phyloP scores from a whole-genome alignment of 2,888 invertebrate species.

The Nemoura dubitans region DNA sequence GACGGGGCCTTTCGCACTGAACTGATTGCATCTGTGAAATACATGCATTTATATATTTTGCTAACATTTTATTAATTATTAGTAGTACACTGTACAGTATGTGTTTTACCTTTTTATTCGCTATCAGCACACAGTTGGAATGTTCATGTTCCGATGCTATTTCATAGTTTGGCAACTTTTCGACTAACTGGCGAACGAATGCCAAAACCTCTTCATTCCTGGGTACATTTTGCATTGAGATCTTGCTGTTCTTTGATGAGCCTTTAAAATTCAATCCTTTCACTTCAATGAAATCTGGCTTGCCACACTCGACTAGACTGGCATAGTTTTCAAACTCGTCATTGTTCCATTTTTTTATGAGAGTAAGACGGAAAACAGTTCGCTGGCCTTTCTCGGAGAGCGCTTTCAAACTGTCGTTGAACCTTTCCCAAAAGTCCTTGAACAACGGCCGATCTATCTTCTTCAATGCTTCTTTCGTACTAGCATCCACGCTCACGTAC shows the following conservation, averaged over 20 bases:
- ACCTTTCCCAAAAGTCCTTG: constrained; percentile 67
- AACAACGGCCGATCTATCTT: constrained; percentile 68
- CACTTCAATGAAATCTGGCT: constrained; percentile 69
- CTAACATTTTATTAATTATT: no score
- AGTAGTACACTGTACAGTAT: no score
- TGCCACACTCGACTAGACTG: constrained; percentile 62
- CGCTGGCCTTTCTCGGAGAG: constrained; percentile 65
- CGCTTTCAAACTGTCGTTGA: constrained; percentile 63
- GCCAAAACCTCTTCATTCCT: constrained; percentile 67
- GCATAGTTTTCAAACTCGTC: constrained; percentile 66
- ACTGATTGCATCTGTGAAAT: no score
- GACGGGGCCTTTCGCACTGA: no score
- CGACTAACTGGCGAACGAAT: constrained; percentile 62
- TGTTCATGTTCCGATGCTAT: constrained; percentile 68
- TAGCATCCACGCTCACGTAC: constrained; percentile 68
- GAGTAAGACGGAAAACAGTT: constrained; percentile 67
- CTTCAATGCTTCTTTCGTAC: constrained; percentile 65
- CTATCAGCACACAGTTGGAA: constrained; percentile 67
- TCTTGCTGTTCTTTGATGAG: constrained; percentile 61
- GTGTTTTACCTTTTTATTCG: constrained; percentile 64
- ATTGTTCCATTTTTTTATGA: constrained; percentile 67
- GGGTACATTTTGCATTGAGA: constrained; percentile 69
- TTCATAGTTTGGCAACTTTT: constrained; percentile 61
- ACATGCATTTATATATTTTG: no score
- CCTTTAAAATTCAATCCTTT: constrained; percentile 71